Evolutionary conservation across 2,888 invertebrate species (phyloP).

Genomic region (Oligia fasciuncula): DNA sequence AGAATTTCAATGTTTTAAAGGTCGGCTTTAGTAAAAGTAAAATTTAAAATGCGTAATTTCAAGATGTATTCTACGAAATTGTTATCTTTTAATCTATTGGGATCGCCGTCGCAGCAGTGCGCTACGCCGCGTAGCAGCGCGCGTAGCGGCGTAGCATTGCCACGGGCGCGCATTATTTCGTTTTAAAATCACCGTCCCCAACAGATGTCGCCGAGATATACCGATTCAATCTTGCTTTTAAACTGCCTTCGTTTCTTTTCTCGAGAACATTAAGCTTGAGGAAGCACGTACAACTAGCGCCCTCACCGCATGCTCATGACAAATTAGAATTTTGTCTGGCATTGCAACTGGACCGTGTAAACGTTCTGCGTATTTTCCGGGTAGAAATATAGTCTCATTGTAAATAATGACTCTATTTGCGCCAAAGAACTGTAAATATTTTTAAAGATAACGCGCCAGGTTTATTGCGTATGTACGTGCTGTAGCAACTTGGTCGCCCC

Average conservation of each 20-base stretch:
- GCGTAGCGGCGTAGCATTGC: slow-evolving; percentile 27
- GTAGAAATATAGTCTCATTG: slow-evolving; percentile 61
- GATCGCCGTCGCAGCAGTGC: not conserved
- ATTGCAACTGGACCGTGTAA: slow-evolving; percentile 59
- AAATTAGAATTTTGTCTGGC: slow-evolving; percentile 72
- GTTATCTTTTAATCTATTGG: slow-evolving; percentile 30
- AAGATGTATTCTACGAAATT: slow-evolving; percentile 7
- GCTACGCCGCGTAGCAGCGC: slow-evolving; percentile 19
- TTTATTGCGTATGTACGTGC: slow-evolving; percentile 56
- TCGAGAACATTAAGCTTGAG: slow-evolving; percentile 74
- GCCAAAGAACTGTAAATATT: slow-evolving; percentile 63
- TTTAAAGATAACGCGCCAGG: slow-evolving; percentile 59
- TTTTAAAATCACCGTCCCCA: slow-evolving; percentile 79
- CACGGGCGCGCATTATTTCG: slow-evolving; percentile 69
- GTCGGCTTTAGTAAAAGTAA: slow-evolving; percentile 30
- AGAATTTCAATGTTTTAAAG: slow-evolving; percentile 49
- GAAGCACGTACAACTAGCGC: slow-evolving; percentile 57
- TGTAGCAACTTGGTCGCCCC: slow-evolving; percentile 41
- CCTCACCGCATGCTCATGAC: slow-evolving; percentile 57
- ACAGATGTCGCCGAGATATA: slow-evolving; percentile 76
- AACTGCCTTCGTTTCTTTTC: slow-evolving; percentile 75
- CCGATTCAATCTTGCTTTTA: slow-evolving; percentile 76
- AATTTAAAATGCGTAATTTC: slow-evolving; percentile 16
- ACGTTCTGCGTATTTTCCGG: slow-evolving; percentile 54
- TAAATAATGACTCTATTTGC: slow-evolving; percentile 58